A percentile compares a stretch with the other conserved stretches of the same genome.
Conservation (phyloP, 2,888 invertebrate genomes). For the Diabrotica balteata region DNA sequence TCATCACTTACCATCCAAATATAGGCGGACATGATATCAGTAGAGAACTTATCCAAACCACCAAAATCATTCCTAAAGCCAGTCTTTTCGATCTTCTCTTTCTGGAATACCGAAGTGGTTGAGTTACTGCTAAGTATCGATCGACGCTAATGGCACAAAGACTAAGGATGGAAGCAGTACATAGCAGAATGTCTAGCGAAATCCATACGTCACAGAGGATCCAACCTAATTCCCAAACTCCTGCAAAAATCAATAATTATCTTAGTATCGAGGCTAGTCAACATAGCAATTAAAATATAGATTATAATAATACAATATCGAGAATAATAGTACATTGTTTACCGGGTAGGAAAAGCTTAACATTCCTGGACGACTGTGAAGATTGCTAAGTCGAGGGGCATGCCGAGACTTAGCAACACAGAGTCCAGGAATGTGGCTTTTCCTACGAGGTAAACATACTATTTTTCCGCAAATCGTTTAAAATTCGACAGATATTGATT, state of each 20-base stretch:
- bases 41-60: conserved; percentile 89
- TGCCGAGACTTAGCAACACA: too few relatives aligned
- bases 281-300: too few relatives aligned
- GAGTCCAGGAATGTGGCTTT: too few relatives aligned
- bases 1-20: conserved; percentile 79
- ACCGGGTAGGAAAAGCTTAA: too few relatives aligned
- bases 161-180: conserved; percentile 92
- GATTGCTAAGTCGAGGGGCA: too few relatives aligned
- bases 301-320: too few relatives aligned
- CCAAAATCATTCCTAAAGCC: conserved; percentile 85
- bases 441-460: too few relatives aligned
- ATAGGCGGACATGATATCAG: conserved; percentile 94
- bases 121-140: conserved; percentile 91
- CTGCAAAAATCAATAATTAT: conserved; percentile 58
- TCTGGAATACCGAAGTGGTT: conserved; percentile 90
- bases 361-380: too few relatives aligned
- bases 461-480: too few relatives aligned
- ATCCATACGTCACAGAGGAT: conserved; percentile 91
- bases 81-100: conserved; percentile 84
- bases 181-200: conserved; percentile 89
- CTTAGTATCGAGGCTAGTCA: too few relatives aligned
- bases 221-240: conserved; percentile 89
- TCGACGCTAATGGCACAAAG: conserved; percentile 92
- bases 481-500: too few relatives aligned
- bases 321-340: too few relatives aligned